Evolutionary conservation across 2,113 vertebrate species (phyloP).

Genomic region (Acrocephalus kingi): DNA sequence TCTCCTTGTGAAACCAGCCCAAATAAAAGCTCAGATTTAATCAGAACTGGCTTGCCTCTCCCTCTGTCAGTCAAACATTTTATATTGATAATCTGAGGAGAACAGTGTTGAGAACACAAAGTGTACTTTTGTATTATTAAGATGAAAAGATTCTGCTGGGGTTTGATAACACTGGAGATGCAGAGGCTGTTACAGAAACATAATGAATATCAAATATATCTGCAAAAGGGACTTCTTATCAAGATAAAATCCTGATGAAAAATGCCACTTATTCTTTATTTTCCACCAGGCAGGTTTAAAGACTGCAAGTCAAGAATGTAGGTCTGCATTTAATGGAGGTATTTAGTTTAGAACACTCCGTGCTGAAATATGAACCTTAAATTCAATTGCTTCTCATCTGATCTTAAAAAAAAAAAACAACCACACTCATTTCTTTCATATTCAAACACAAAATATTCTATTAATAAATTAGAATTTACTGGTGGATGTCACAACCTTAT

Average conservation of each 20-base stretch:
- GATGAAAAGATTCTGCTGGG: slow-evolving; percentile 59
- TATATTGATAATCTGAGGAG: slow-evolving; percentile 3
- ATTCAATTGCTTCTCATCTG: not conserved
- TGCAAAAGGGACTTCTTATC: slow-evolving; percentile 8
- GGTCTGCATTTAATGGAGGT: slow-evolving; percentile 28
- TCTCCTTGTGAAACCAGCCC: not conserved
- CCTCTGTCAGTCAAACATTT: slow-evolving; percentile 13
- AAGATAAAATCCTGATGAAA: slow-evolving; percentile 62
- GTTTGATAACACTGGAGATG: slow-evolving; percentile 60
- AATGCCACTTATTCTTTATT: slow-evolving; percentile 54
- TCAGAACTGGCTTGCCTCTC: not conserved
- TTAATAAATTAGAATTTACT: not conserved
- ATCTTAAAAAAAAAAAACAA: not conserved
- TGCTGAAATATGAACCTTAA: slow-evolving; percentile 7
- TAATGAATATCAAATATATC: slow-evolving; percentile 52
- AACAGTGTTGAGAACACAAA: not conserved
- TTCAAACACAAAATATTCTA: not conserved
- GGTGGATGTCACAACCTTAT: not conserved
- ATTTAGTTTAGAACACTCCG: not conserved
- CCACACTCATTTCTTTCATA: not conserved
- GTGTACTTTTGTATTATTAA: slow-evolving; percentile 42
- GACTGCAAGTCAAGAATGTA: not conserved
- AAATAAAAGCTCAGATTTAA: not conserved
- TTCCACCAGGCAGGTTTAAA: slow-evolving; percentile 32
- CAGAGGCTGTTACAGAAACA: slow-evolving; percentile 13